A percentile compares a stretch with the other conserved stretches of the same genome.
These are phyloP conservation scores for Hanleya hanleyi DNA, from an alignment of 2,888 invertebrate genomes.

Conservation along the genomic window DNA sequence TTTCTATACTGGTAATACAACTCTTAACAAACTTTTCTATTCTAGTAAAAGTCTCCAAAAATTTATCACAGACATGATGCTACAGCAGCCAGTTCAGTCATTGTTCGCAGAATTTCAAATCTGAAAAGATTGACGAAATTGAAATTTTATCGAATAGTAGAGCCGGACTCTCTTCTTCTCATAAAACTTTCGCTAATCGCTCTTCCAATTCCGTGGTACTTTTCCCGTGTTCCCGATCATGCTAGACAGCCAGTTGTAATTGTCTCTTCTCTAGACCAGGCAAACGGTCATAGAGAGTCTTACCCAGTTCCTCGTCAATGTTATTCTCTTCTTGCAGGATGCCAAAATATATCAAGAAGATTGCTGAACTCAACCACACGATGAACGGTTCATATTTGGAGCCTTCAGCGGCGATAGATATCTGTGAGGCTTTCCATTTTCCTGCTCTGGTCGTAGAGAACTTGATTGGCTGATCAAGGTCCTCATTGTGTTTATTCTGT, in stretches of 20 bases:
- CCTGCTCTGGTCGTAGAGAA: conserved; percentile 40
- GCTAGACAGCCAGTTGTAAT: conserved; percentile 68
- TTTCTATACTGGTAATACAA: no score
- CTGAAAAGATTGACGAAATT: no score
- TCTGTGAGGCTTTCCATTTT: conserved; percentile 26
- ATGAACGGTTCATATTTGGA: conserved; percentile 84
- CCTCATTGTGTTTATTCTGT: not conserved
- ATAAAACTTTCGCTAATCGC: no score
- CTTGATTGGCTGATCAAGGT: conserved; percentile 29
- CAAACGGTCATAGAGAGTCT: conserved; percentile 81
- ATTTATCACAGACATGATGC: no score
- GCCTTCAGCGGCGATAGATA: not conserved
- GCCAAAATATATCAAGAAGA: conserved; percentile 86
- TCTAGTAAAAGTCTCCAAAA: no score
- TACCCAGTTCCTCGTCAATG: conserved; percentile 81
- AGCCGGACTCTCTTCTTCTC: no score
- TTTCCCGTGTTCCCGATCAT: conserved; percentile 34
- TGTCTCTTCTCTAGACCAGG: conserved; percentile 82
- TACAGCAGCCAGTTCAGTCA: no score
- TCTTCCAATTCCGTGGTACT: no score
- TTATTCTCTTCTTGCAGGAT: conserved; percentile 89
- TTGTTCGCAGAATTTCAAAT: no score
- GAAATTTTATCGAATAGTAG: no score
- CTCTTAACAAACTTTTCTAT: no score
- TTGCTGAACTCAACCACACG: conserved; percentile 79